Base-by-base conservation (phyloP, 2,113 vertebrate genomes). In the Nymphicus hollandicus region DNA sequence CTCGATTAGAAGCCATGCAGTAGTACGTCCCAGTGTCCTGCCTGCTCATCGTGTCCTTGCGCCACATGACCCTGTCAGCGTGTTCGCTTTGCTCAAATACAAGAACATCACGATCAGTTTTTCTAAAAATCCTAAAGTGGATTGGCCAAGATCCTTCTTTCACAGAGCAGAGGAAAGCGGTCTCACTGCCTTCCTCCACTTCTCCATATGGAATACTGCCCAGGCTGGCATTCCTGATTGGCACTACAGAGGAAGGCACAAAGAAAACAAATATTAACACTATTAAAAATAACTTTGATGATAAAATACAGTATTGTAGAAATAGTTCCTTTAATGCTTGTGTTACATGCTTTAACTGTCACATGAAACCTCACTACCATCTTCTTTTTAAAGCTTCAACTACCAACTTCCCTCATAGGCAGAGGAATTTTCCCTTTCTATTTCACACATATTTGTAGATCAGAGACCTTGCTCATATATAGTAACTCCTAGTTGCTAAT, bases 81-180 rank as follows among this genome's bases (percentile, higher is more conserved):
- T 84, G 33, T 60, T 69, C 85, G 24, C 1, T 82, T 64, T 11
- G 73, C 76, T 93, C 68, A 69, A 44, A 71, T 0, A 97, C 8
- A 35, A 89, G 89, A 63, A 78, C 79, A 6, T 85, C 84, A 5
- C 0, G 39, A 53, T 97, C 93, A 55, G 80, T 85, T 91, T 94
- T 96, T 91, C 64, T 93, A 87, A 96, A 97, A 90, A 97, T 29
- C 61, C 31, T 94, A 82, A 97, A 97, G 43, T 39, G 60, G 58
- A 97, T 96, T 71, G 97, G 97, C 93, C 86, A 96, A 80, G 97
- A 96, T 52, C 97, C 97, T 63, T 93, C 96, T 10, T 35, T 11
- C 61, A 97, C 96, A 50, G 90, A 46, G 89, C 97, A 97, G n/a
- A 93, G 64, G 72, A 97, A 95, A 77, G 25, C 0, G 50, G 73